phyloP scores from a whole-genome alignment of 2,888 invertebrate genomes.

The Lasius fuliginosus region DNA sequence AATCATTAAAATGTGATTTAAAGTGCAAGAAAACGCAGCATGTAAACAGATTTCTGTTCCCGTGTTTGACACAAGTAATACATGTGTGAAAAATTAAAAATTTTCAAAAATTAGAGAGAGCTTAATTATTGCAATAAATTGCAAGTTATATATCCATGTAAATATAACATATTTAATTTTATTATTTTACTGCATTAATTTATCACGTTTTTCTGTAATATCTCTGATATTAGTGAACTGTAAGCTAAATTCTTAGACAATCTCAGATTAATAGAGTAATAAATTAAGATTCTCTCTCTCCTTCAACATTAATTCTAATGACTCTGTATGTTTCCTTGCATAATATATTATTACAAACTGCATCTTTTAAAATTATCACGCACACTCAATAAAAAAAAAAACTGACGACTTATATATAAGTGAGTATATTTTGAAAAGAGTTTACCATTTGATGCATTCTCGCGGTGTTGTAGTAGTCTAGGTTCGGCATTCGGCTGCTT shows the following conservation, averaged over 20 bases:
- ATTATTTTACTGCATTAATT: not conserved
- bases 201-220: not conserved
- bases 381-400: not conserved
- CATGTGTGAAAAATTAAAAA: not conserved
- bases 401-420: not conserved
- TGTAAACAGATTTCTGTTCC: not conserved
- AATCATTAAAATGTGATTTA: constrained; percentile 7
- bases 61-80: not conserved
- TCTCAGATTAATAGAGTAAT: not conserved
- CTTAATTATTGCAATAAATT: not conserved
- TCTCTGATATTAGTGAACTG: not conserved
- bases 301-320: not conserved
- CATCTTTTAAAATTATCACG: not conserved
- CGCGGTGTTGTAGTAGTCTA: constrained; percentile 86
- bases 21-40: not conserved
- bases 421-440: constrained; percentile 73
- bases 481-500: constrained; percentile 83
- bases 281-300: not conserved
- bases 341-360: not conserved
- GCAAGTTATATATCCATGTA: not conserved
- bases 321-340: not conserved
- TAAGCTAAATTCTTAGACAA: not conserved
- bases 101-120: not conserved
- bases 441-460: constrained; percentile 86
- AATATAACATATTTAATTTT: not conserved